Conservation (phyloP, 1,140 invertebrate species). For the Drosophila truncata region DNA sequence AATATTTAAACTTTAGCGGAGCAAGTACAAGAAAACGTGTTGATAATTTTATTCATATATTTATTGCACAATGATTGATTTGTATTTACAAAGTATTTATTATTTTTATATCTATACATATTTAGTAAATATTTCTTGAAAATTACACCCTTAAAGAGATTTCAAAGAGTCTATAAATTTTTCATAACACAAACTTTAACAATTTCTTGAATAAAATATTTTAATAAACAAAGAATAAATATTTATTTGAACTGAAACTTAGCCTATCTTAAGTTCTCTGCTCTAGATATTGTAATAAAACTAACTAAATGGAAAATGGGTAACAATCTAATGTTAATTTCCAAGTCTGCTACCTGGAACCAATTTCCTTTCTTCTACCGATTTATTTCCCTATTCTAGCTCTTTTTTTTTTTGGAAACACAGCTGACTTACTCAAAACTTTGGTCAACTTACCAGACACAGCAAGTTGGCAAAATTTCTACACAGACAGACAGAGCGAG, state of each 20-base stretch:
- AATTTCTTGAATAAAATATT: background rate
- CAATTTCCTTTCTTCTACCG: constrained; percentile 6
- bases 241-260: background rate
- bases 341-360: constrained; percentile 17
- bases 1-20: background rate
- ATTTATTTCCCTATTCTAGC: constrained; percentile 6
- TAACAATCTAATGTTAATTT: constrained; percentile 21
- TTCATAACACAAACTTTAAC: background rate
- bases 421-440: constrained; percentile 48
- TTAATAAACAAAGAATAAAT: background rate
- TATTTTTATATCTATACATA: constrained; percentile 16
- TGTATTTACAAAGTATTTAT: constrained; percentile 41
- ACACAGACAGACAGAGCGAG: background rate
- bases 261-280: background rate
- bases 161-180: background rate
- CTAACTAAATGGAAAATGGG: constrained; percentile 42
- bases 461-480: constrained; percentile 73
- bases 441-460: constrained; percentile 67
- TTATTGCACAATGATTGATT: constrained; percentile 26
- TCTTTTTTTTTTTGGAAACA: constrained; percentile 5
- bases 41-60: constrained; percentile 1
- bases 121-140: background rate
- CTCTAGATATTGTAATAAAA: constrained; percentile 35
- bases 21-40: too few relatives aligned
- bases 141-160: background rate